Evolutionary conservation across 2,113 vertebrate species (phyloP).

Genomic region (Dromaius novaehollandiae): DNA sequence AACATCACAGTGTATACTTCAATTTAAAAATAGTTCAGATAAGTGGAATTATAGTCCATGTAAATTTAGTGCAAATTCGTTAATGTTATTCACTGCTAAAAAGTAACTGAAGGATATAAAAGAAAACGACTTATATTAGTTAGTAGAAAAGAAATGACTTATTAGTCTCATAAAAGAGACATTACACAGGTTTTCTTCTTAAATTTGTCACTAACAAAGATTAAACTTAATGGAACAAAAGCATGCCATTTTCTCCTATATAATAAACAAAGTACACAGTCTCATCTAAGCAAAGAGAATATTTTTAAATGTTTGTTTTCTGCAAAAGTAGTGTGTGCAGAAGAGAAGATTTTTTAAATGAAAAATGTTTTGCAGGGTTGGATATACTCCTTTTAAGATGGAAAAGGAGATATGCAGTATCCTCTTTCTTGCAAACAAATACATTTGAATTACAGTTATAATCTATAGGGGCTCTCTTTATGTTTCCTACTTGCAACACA

Average conservation of each 20-base stretch:
- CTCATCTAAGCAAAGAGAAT: not conserved
- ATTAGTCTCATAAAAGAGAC: not conserved
- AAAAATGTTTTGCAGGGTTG: not conserved
- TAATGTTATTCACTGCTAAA: not conserved
- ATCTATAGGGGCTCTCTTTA: not conserved
- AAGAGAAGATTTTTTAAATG: not conserved
- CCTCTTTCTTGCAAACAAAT: constrained; percentile 28
- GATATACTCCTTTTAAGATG: not conserved
- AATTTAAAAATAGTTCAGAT: constrained; percentile 28
- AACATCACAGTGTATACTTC: constrained; percentile 5
- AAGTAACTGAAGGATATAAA: not conserved
- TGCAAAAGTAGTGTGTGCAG: not conserved
- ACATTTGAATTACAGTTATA: constrained; percentile 9
- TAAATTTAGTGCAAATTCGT: not conserved
- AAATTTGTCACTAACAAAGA: constrained; percentile 40
- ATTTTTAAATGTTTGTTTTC: not conserved
- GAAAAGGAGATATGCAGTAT: not conserved
- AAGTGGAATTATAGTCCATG: not conserved
- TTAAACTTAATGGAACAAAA: constrained; percentile 54
- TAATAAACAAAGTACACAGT: not conserved
- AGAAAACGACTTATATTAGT: not conserved
- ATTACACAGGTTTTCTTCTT: not conserved
- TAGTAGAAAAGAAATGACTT: not conserved
- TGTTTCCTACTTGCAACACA: not conserved
- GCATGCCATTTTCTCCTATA: constrained; percentile 16